Conservation (phyloP, 2,113 vertebrate species). For the Alexandromys fortis region DNA sequence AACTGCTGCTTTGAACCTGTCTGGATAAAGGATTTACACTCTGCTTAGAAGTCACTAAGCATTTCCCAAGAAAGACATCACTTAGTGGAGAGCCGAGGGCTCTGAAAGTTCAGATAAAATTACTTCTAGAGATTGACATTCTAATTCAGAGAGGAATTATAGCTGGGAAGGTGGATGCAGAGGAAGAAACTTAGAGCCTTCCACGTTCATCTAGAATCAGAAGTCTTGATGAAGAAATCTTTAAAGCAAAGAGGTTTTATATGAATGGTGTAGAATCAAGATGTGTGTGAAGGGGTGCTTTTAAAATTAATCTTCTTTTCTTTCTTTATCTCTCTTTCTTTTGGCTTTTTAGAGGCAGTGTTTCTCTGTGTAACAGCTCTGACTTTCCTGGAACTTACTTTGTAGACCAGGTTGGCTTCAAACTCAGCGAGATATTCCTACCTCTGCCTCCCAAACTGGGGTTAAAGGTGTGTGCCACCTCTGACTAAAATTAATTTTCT, state of each 20-base stretch:
- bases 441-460: neutral
- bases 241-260: neutral
- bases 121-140: constrained; percentile 49
- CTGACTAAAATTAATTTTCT: neutral
- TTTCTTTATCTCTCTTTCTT: neutral
- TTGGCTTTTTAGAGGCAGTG: neutral
- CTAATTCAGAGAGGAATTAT: neutral
- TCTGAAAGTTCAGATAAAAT: constrained; percentile 33
- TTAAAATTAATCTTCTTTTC: neutral
- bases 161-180: constrained; percentile 1
- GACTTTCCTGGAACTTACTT: neutral
- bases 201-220: neutral
- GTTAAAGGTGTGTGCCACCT: neutral
- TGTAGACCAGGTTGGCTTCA: neutral
- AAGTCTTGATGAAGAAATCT: constrained; percentile 23
- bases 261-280: neutral
- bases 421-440: neutral
- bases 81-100: neutral
- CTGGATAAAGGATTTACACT: constrained; percentile 22
- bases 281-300: neutral
- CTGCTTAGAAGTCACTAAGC: constrained; percentile 12
- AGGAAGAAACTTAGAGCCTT: neutral
- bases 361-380: neutral
- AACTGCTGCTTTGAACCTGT: neutral
- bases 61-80: neutral